Base-by-base conservation (phyloP, 2,888 invertebrate species). In the Pachymerium ferrugineum region DNA sequence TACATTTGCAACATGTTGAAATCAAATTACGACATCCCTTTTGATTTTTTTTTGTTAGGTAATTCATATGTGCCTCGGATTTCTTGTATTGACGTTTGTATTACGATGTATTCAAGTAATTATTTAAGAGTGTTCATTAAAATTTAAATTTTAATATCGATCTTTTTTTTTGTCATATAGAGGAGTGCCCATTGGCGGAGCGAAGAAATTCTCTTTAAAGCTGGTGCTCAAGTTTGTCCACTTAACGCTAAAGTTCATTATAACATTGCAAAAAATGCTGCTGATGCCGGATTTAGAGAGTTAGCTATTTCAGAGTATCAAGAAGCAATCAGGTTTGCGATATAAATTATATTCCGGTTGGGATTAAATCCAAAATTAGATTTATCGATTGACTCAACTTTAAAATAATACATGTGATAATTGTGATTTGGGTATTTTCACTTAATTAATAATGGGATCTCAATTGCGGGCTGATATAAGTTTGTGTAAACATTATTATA, bases 181-280 rank as follows among this genome's bases (percentile, higher is more conserved):
- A 85, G 94, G 77, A 90, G 91, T 73, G 80, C 83, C 1, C 89
- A 94, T 73, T 97, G 97, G 97, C 86, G 87, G 75, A 88, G 85
- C 73, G 96, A 97, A 82, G 88, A 88, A 78, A 82, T 84, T 16
- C 84, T 98, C 38, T 98, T 94, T 81, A 84, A 85, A 69, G 91
- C 92, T 29, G 97, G 91, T 0, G 82, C 92, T n/a, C 81, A 85
- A 28, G 93, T 97, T 16, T 98, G 97, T 81, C 96, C 97, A 0
- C 85, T 90, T 69, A 97, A 97, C 85, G 97, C 97, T 22, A 98
- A 97, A 87, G 91, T 85, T 1, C 86, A 86, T 78, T 98, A 97
- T 81, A 98, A 98, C 82, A 89, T 97, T 73, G 97, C 91, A 0
- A 96, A 96, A 83, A 88, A 90, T 75, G 89, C 92, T 14, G 91